phyloP scores from a whole-genome alignment of 1,140 invertebrate genomes.

The Cherax destructor region DNA sequence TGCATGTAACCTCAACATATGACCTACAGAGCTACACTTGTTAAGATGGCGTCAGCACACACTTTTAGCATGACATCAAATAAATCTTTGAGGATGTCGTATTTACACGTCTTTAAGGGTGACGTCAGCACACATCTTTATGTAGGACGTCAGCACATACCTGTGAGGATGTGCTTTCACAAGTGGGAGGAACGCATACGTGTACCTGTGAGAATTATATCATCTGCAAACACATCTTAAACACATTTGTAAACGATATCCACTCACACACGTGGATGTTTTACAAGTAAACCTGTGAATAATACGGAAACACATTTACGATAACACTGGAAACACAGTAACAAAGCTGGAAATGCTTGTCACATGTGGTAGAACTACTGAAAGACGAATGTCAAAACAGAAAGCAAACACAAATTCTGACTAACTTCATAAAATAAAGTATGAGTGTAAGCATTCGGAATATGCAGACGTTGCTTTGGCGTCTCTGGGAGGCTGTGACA shows the following conservation, averaged over 20 bases:
- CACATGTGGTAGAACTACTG: background rate
- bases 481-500: too few species aligned
- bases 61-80: background rate
- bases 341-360: background rate
- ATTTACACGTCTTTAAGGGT: background rate
- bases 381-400: background rate
- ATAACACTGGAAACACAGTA: background rate
- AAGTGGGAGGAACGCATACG: too few species aligned
- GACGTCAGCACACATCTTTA: background rate
- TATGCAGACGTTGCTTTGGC: too few species aligned
- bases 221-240: too few species aligned
- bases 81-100: background rate
- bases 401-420: background rate
- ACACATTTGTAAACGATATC: too few species aligned
- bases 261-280: too few species aligned
- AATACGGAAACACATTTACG: background rate
- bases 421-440: background rate
- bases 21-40: background rate
- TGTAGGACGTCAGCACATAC: background rate
- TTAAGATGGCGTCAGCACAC: background rate
- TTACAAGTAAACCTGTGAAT: background rate
- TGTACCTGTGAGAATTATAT: too few species aligned
- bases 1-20: too few species aligned
- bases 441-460: too few species aligned
- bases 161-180: background rate